These are phyloP conservation scores for Philaenus spumarius DNA, from an alignment of 1,140 invertebrate genomes.

Conservation along the genomic window DNA sequence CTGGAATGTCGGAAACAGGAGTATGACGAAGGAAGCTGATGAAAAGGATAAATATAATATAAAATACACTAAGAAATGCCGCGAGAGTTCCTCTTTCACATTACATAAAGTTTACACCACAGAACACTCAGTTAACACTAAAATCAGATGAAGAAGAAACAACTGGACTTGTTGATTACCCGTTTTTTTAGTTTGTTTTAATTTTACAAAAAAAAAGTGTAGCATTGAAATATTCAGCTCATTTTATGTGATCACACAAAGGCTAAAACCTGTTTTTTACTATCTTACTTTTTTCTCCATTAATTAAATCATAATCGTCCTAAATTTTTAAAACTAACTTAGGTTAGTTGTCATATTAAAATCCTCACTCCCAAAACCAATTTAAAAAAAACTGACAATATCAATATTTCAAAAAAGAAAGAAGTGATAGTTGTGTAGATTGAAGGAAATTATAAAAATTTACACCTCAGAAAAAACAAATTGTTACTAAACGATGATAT, in stretches of 20 bases:
- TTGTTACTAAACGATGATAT: background rate
- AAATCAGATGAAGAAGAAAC: slow-evolving; percentile 14
- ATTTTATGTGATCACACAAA: background rate
- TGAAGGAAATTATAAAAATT: slow-evolving; percentile 1
- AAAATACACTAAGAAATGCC: background rate
- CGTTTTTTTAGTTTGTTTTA: slow-evolving; percentile 10
- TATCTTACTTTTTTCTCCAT: background rate
- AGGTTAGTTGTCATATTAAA: background rate
- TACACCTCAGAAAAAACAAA: slow-evolving; percentile 1
- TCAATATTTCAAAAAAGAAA: slow-evolving; percentile 8
- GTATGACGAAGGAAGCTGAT: background rate
- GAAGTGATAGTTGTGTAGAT: too few relatives aligned
- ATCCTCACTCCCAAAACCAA: slow-evolving; percentile 2
- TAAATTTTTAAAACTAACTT: background rate
- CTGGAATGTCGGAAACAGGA: slow-evolving; percentile 10
- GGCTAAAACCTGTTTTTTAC: background rate
- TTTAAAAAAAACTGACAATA: too few relatives aligned
- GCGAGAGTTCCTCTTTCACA: slow-evolving; percentile 24
- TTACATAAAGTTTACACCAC: slow-evolving; percentile 12
- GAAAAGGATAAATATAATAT: too few relatives aligned
- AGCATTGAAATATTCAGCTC: background rate
- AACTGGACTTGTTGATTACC: slow-evolving; percentile 14
- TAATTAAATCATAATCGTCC: background rate
- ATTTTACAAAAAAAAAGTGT: slow-evolving; percentile 2
- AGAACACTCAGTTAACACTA: slow-evolving; percentile 7